Evolutionary conservation across 2,113 vertebrate species (phyloP).

Genomic region (Grammomys surdaster): DNA sequence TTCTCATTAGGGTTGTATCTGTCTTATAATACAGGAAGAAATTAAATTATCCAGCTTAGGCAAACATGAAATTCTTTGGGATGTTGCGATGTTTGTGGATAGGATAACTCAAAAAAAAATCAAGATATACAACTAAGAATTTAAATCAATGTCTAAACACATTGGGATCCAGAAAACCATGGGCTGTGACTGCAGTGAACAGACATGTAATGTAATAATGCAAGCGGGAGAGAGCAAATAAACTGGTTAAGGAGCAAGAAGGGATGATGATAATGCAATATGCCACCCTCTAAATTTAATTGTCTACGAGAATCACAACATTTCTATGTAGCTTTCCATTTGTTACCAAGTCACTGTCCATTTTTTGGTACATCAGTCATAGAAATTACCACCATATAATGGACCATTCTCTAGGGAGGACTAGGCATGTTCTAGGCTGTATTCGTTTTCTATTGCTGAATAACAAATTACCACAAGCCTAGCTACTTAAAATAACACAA

Average conservation of each 20-base stretch:
- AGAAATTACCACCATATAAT: background rate
- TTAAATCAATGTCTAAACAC: slow-evolving; percentile 48
- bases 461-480: background rate
- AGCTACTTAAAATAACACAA: background rate
- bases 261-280: slow-evolving; percentile 11
- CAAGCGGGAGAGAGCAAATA: slow-evolving; percentile 1
- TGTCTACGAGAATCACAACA: slow-evolving; percentile 33
- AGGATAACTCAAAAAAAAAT: slow-evolving; percentile 11
- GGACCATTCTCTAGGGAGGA: background rate
- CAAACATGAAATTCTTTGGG: background rate
- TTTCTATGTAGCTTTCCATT: slow-evolving; percentile 55
- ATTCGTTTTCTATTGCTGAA: background rate
- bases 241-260: slow-evolving; percentile 51
- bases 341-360: slow-evolving; percentile 32
- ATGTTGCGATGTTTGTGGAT: background rate
- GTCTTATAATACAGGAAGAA: slow-evolving; percentile 1
- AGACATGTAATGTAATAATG: background rate
- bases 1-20: background rate
- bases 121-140: slow-evolving; percentile 44
- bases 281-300: slow-evolving; percentile 47
- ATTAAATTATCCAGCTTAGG: background rate
- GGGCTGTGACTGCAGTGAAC: background rate
- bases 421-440: background rate
- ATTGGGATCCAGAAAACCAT: background rate
- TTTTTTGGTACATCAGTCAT: background rate